Evolutionary conservation across 2,797 vertebrate genomes (phyloP).

Genomic region (Pampus argenteus): DNA sequence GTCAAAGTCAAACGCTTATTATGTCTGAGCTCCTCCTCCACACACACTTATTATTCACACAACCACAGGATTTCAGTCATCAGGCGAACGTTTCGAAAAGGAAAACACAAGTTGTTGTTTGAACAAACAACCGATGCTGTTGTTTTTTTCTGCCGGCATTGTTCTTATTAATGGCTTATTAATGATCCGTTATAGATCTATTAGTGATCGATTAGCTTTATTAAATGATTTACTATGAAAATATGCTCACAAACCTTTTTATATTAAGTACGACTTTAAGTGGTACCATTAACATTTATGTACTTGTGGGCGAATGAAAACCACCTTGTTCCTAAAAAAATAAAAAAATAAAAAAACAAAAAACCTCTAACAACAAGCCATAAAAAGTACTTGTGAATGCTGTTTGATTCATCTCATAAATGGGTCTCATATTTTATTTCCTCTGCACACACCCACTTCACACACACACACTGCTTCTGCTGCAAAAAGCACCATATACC

Average conservation of each 20-base stretch:
- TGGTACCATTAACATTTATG: conserved; percentile 17
- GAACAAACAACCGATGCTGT: background rate
- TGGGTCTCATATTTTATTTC: conserved; percentile 8
- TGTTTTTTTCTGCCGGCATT: background rate
- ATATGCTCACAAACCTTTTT: conserved; percentile 9
- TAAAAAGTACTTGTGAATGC: conserved; percentile 28
- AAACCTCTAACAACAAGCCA: conserved; percentile 25
- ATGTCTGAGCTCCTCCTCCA: background rate
- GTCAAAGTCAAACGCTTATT: background rate
- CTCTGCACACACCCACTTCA: conserved; percentile 2
- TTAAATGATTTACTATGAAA: background rate
- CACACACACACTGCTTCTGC: conserved; percentile 26
- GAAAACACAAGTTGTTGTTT: background rate
- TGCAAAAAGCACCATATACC: conserved; percentile 7
- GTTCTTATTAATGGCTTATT: conserved; percentile 13
- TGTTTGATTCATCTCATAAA: conserved; percentile 27
- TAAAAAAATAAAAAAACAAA: no score
- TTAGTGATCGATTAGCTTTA: no score
- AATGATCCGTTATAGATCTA: no score
- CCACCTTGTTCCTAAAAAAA: conserved; percentile 19
- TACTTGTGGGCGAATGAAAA: conserved; percentile 38
- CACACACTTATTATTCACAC: background rate
- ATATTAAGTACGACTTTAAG: conserved; percentile 27
- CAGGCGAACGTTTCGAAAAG: background rate
- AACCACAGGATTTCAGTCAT: background rate